phyloP scores from a whole-genome alignment of 2,113 vertebrate species.

The Pterocles gutturalis region DNA sequence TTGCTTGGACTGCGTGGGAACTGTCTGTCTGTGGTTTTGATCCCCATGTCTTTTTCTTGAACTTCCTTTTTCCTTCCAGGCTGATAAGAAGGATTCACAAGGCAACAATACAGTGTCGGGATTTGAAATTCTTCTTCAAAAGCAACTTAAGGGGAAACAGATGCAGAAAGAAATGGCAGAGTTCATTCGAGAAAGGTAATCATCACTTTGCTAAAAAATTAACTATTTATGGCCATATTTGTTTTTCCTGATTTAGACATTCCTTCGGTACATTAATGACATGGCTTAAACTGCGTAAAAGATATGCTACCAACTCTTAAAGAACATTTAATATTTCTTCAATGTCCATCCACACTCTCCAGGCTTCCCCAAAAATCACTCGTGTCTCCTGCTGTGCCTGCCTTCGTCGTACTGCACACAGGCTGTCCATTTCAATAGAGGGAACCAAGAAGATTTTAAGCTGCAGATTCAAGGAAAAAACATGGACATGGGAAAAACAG shows the following conservation, averaged over 20 bases:
- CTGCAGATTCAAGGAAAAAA: neutral
- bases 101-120: conserved; percentile 88
- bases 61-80: conserved; percentile 74
- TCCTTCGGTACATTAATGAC: neutral
- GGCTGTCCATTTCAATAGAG: neutral
- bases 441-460: neutral
- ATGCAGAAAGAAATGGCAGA: conserved; percentile 99
- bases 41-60: neutral
- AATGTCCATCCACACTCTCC: neutral
- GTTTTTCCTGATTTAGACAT: neutral
- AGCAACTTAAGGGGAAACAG: conserved; percentile 97
- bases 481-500: neutral
- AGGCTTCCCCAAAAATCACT: neutral
- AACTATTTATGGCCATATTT: neutral
- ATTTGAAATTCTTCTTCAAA: conserved; percentile 96
- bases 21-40: neutral
- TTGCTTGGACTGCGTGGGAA: neutral
- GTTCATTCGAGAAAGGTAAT: conserved; percentile 94
- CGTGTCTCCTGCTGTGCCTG: neutral
- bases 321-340: neutral
- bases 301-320: neutral
- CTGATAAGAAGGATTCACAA: conserved; percentile 93
- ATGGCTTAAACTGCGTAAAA: neutral
- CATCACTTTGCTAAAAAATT: neutral
- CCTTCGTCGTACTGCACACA: neutral